Conservation (phyloP, 2,797 vertebrate species). For the Danio jaintianensis region DNA sequence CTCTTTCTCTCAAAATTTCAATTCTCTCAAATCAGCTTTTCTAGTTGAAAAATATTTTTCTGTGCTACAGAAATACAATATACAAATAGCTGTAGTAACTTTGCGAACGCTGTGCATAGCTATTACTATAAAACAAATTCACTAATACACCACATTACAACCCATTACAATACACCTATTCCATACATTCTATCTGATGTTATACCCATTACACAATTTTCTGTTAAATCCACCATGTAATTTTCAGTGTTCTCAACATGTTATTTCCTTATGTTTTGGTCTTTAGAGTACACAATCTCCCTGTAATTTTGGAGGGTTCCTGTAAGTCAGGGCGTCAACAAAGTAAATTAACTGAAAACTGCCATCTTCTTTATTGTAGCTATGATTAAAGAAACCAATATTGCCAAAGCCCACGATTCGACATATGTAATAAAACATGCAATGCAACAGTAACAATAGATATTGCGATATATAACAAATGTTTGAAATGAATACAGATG, state of each 20-base stretch:
- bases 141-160: conserved; percentile 46
- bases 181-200: conserved; percentile 47
- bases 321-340: conserved; percentile 75
- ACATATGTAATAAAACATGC: background rate
- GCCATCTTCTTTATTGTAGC: conserved; percentile 69
- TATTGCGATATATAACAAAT: conserved; percentile 16
- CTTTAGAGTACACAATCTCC: conserved; percentile 71
- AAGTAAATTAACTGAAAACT: conserved; percentile 72
- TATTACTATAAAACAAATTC: conserved; percentile 30
- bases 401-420: conserved; percentile 35
- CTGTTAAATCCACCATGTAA: conserved; percentile 66
- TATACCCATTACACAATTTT: conserved; percentile 38
- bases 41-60: background rate
- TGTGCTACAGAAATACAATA: background rate
- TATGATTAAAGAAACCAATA: conserved; percentile 60
- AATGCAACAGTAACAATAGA: conserved; percentile 2
- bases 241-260: conserved; percentile 75
- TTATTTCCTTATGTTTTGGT: conserved; percentile 79
- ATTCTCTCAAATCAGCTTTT: background rate
- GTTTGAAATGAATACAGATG: background rate
- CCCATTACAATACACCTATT: conserved; percentile 39
- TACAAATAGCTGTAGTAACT: background rate
- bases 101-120: background rate
- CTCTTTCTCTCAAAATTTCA: background rate
- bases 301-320: conserved; percentile 79